Percentiles rank a stretch among this genome's conserved stretches.
Conservation (phyloP, 2,888 invertebrate genomes). For the Brachyptera putata region DNA sequence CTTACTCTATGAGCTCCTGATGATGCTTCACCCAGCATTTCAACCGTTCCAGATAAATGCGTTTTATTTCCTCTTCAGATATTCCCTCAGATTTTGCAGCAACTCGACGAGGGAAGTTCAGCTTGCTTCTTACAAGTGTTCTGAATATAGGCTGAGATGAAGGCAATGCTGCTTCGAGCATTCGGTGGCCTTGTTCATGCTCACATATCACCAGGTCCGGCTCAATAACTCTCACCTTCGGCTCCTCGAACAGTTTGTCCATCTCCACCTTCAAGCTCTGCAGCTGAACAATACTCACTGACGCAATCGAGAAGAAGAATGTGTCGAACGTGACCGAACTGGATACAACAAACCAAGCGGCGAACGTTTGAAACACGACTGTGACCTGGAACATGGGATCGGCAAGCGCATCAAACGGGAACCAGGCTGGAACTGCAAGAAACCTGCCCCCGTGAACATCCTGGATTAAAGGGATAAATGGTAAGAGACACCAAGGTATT, state of each 20-base stretch:
- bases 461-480: constrained; percentile 7
- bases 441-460: neutral
- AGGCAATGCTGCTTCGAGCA: too few relatives aligned
- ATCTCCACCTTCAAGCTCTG: neutral
- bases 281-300: neutral
- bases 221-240: neutral
- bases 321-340: constrained; percentile 1
- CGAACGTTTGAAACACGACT: constrained; percentile 15
- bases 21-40: constrained; percentile 2
- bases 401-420: constrained; percentile 9
- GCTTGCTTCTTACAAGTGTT: neutral
- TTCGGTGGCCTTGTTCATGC: too few relatives aligned
- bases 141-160: too few relatives aligned
- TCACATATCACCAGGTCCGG: neutral
- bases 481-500: constrained; percentile 6
- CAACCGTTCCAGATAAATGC: neutral
- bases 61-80: neutral
- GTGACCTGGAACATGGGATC: constrained; percentile 11
- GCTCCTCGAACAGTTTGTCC: neutral
- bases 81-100: too few relatives aligned
- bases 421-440: constrained; percentile 1
- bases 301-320: constrained; percentile 10
- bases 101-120: too few relatives aligned
- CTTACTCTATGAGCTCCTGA: constrained; percentile 3
- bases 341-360: neutral